phyloP scores from a whole-genome alignment of 2,797 vertebrate genomes.

The Eleutherodactylus coqui region DNA sequence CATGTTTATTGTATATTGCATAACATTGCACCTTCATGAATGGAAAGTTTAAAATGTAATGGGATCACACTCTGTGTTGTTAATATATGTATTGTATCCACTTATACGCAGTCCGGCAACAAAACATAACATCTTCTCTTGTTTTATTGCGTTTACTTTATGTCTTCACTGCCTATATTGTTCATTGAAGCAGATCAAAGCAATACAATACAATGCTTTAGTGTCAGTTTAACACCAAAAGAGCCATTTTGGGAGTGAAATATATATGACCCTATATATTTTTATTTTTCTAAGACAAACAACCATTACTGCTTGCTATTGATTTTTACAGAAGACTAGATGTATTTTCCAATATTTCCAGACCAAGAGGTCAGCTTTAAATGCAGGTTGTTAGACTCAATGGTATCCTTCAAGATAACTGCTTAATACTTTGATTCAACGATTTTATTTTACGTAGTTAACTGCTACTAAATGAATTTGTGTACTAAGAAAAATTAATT shows the following conservation, averaged over 20 bases:
- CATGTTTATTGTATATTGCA: background rate
- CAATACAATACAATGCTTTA: slow-evolving; percentile 59
- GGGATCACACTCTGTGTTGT: background rate
- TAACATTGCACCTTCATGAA: background rate
- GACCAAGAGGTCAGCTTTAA: slow-evolving; percentile 57
- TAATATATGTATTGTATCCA: slow-evolving; percentile 22
- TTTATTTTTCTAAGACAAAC: slow-evolving; percentile 61
- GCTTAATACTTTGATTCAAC: slow-evolving; percentile 37
- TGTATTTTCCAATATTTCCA: slow-evolving; percentile 61
- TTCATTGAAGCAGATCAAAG: slow-evolving; percentile 51
- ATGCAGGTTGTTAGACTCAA: slow-evolving; percentile 45
- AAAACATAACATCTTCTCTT: slow-evolving; percentile 31
- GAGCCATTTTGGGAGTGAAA: slow-evolving; percentile 47
- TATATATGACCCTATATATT: slow-evolving; percentile 61
- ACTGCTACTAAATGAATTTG: background rate
- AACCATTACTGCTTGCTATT: slow-evolving; percentile 57
- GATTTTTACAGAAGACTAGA: slow-evolving; percentile 61
- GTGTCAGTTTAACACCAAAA: slow-evolving; percentile 62
- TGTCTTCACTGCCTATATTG: slow-evolving; percentile 44
- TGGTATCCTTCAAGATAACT: slow-evolving; percentile 42
- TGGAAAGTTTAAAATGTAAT: background rate
- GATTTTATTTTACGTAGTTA: background rate
- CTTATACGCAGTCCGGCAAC: background rate
- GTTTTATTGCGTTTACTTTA: slow-evolving; percentile 41
- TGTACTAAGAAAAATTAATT: background rate